Base-by-base conservation (phyloP, 2,888 invertebrate species). In the Metellina segmentata region DNA sequence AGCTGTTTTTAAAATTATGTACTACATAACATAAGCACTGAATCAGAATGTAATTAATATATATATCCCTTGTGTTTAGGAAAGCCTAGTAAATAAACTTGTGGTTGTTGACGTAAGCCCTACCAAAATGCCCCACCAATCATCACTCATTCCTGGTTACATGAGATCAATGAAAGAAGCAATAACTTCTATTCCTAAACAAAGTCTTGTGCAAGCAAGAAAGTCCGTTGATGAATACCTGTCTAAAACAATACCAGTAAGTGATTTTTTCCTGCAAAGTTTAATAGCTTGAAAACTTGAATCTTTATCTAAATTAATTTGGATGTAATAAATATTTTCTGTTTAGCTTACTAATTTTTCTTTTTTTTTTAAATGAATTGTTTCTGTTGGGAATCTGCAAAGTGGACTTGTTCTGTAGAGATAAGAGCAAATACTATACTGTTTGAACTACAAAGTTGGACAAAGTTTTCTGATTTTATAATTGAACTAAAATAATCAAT, bases 61-160 rank as follows among this genome's bases (percentile, higher is more conserved):
- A 34, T 1, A 34, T 61, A 61, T 61, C 61, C 9, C 8, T 89
- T 87, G 70, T 19, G 52, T 70, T 19, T 70, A 94, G 94, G 93
- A 93, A 51, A 85, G 89, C 48, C 49, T 96, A 69, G 96, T 97
- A 1, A 96, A 97, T 72, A 96, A 96, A 94, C 95, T 97, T 52
- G 94, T 97, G 91, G 96, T 97, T 19, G 96, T 96, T 20, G 97
- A 97, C 94, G 96, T 97, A 93, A 96, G 97, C 0, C 97, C 97
- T 6, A 19, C 52, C 61, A 75, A 93, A 70, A 16, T 93, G 94
- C 89, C 94, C 94, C 70, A 93, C 85, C 93, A 89, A 93, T 96
- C 97, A 34, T 95, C 95, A 83, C 95, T 96, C 9, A 97, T 97
- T 96, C 95, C 96, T 6, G 95, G 95, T 69, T 95, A 97, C 93